Conservation (phyloP, 2,888 invertebrate species). For the Cephonodes hylas region DNA sequence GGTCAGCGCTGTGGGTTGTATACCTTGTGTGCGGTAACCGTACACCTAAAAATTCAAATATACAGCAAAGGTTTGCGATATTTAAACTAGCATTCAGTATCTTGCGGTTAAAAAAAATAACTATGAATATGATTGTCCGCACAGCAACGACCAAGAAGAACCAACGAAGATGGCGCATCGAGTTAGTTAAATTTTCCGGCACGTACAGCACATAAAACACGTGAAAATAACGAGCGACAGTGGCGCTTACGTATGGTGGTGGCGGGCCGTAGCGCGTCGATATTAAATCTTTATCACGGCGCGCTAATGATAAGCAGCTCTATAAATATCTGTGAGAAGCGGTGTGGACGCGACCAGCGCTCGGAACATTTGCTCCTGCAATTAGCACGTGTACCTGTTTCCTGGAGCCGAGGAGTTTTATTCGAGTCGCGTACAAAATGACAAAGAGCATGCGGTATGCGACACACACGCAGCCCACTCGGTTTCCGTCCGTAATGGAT, state of each 20-base stretch:
- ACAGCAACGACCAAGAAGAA: no score
- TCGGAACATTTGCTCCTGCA: slow-evolving; percentile 46
- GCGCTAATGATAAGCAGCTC: slow-evolving; percentile 34
- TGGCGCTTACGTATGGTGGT: not conserved
- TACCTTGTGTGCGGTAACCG: no score
- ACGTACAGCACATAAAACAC: slow-evolving; percentile 5
- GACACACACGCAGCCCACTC: slow-evolving; percentile 29
- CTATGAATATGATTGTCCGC: not conserved
- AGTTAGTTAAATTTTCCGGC: not conserved
- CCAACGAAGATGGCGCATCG: not conserved
- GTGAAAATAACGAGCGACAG: slow-evolving; percentile 3
- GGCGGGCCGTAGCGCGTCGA: not conserved
- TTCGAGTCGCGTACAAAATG: slow-evolving; percentile 45
- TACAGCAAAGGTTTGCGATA: no score
- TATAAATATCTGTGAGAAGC: slow-evolving; percentile 42
- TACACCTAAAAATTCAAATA: no score
- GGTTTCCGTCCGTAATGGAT: slow-evolving; percentile 58
- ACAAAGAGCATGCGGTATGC: slow-evolving; percentile 37
- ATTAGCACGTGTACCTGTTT: slow-evolving; percentile 59
- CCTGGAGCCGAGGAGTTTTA: slow-evolving; percentile 53
- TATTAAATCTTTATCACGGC: not conserved
- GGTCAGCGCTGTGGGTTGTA: no score
- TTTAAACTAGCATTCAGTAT: no score
- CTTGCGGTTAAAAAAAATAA: no score
- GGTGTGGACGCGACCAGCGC: slow-evolving; percentile 37